Conservation (phyloP, 2,888 invertebrate genomes). For the Sminthurinus aureus region DNA sequence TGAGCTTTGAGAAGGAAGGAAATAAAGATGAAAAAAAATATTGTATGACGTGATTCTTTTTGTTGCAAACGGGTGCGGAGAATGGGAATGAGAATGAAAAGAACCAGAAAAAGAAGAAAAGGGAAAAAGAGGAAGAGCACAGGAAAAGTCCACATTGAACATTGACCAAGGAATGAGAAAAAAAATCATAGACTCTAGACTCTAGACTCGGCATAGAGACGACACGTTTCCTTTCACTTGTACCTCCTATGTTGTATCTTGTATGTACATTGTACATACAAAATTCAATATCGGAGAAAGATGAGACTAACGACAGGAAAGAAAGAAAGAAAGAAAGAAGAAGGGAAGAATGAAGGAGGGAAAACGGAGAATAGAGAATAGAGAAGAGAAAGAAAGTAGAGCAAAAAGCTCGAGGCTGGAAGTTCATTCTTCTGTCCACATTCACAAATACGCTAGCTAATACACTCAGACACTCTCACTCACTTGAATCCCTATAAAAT, state of each 20-base stretch:
- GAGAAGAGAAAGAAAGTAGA: not conserved
- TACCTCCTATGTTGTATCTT: not conserved
- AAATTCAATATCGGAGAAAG: constrained; percentile 1
- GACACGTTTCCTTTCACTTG: constrained; percentile 25
- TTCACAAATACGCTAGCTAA: not conserved
- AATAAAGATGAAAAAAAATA: not conserved
- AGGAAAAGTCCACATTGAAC: constrained; percentile 1
- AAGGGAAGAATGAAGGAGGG: not conserved
- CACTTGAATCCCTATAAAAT: too few relatives aligned
- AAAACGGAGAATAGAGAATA: not conserved
- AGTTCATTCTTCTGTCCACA: not conserved
- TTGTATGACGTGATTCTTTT: too few relatives aligned
- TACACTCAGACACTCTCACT: not conserved
- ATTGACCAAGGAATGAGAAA: constrained; percentile 1
- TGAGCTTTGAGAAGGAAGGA: not conserved
- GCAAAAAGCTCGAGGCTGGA: not conserved
- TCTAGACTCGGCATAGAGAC: constrained; percentile 4
- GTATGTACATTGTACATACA: not conserved
- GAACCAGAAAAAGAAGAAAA: not conserved
- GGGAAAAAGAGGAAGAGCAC: not conserved
- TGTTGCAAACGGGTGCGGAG: not conserved
- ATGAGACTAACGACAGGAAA: not conserved
- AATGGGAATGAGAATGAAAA: not conserved
- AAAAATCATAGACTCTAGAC: too few relatives aligned
- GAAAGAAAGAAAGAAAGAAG: not conserved